Base-by-base conservation (phyloP, 2,888 invertebrate genomes). In the Trachelus iudaicus region DNA sequence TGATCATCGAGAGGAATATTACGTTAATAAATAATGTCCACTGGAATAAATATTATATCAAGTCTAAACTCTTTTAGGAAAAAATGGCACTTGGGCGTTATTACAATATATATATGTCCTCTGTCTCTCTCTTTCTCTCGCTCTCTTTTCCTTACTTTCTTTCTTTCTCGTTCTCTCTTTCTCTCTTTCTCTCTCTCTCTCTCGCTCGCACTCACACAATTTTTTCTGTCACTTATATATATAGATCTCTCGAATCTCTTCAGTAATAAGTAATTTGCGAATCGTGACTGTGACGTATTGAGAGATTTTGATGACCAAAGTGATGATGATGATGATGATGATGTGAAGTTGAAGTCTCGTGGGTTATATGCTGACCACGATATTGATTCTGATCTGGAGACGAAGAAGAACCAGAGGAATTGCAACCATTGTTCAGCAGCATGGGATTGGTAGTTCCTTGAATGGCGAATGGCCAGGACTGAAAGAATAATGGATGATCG, bases 381-480 rank as follows among this genome's bases (percentile, higher is more conserved):
- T 84, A 84, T 80, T 87, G 87, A 85, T 85, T 78, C 69, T 80
- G 81, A 75, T 83, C 80, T 81, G 75, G 86, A 81, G 79, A 79
- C 69, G 84, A 85, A 56, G 89, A 87, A 74, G 89, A 85, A 77
- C 88, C 86, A 76, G 85, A 83, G 11, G 87, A 84, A 80, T 84
- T 84, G 79, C 88, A 88, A 84, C 86, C 87, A 84, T 85, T 88
- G 81, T 86, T 89, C 83, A 86, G 83, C 73, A 87, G 78, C 82
- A 88, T 83, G 37, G 86, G 84, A 34, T 84, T 77, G 35, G 85
- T 83, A 13, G 81, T 77, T 76, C 85, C 84, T 90, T 96, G 96
- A 89, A 96, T 95, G 79, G 95, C 95, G 87, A 96, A 96, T 0
- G 96, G 96, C 96, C 96, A 96, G n/a, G 95, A 95, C 96, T 96